Evolutionary conservation across 2,797 vertebrate species (phyloP).

Genomic region (Carapus acus): DNA sequence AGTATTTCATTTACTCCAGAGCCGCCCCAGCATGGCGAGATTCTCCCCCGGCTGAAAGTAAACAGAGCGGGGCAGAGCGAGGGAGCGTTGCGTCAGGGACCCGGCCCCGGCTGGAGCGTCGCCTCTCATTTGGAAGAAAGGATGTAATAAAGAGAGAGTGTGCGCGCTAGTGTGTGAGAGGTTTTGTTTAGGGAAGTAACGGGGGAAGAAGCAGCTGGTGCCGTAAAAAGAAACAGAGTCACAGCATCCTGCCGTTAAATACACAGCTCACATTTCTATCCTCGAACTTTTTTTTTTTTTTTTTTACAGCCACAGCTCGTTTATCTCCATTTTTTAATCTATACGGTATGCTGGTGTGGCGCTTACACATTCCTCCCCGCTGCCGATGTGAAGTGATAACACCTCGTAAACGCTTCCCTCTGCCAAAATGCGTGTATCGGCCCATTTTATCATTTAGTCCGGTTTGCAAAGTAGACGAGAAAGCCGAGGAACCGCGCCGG

Average conservation of each 20-base stretch:
- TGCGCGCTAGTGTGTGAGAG: constrained; percentile 39
- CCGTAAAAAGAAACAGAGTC: constrained; percentile 49
- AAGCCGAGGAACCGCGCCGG: too few relatives aligned
- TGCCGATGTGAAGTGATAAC: constrained; percentile 30
- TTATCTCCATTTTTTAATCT: constrained; percentile 58
- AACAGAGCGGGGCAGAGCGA: constrained; percentile 18
- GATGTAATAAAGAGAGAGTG: constrained; percentile 58
- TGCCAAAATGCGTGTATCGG: constrained; percentile 11
- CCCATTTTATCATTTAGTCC: constrained; percentile 9
- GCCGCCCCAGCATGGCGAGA: constrained; percentile 29
- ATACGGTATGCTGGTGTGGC: constrained; percentile 39
- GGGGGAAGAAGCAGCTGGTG: constrained; percentile 35
- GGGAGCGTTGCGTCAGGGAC: too few relatives aligned
- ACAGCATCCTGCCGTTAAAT: constrained; percentile 46
- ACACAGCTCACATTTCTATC: constrained; percentile 62
- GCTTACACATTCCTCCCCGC: constrained; percentile 39
- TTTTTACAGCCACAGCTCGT: constrained; percentile 41
- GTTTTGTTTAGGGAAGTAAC: constrained; percentile 57
- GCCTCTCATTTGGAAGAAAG: constrained; percentile 46
- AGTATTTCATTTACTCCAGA: constrained; percentile 44
- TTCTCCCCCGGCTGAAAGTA: constrained; percentile 35
- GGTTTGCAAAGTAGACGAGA: not conserved
- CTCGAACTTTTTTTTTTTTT: constrained; percentile 21
- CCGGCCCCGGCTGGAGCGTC: too few relatives aligned
- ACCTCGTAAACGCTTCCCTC: constrained; percentile 3